A percentile compares a stretch with the other conserved stretches of the same genome.
These are phyloP conservation scores for Lacerta viridis DNA, from an alignment of 2,797 vertebrate species.

Conservation along the genomic window DNA sequence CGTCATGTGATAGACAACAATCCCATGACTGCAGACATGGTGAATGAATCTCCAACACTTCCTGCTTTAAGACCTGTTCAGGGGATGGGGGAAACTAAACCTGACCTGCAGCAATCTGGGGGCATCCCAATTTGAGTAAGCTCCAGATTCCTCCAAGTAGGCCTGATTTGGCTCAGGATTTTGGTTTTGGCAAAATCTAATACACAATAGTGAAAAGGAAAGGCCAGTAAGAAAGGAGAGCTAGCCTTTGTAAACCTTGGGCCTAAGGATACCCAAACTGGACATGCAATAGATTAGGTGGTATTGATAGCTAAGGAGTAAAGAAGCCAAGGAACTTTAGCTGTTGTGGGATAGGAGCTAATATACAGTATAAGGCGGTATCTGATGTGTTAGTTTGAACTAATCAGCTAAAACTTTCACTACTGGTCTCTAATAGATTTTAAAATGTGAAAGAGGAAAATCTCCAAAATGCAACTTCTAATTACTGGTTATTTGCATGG, in stretches of 20 bases:
- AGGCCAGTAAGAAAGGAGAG: background rate
- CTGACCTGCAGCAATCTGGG: too few relatives aligned
- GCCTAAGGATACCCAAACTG: background rate
- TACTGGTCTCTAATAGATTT: background rate
- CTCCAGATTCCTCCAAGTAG: too few relatives aligned
- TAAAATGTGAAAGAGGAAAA: background rate
- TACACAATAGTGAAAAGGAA: background rate
- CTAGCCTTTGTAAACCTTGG: background rate
- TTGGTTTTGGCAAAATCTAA: background rate
- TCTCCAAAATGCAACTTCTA: background rate
- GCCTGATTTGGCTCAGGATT: too few relatives aligned
- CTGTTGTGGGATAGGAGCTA: background rate
- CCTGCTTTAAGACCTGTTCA: too few relatives aligned
- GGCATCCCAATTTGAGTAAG: too few relatives aligned
- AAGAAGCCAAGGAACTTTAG: background rate
- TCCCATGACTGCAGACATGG: too few relatives aligned
- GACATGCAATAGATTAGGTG: background rate
- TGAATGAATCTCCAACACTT: too few relatives aligned
- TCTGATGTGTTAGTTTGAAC: background rate
- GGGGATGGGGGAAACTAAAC: too few relatives aligned
- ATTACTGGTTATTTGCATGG: background rate
- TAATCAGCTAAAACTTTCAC: background rate
- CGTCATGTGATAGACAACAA: too few relatives aligned
- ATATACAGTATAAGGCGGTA: background rate
- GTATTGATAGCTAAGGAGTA: background rate